Evolutionary conservation across 2,888 invertebrate genomes (phyloP), one percentile per base, ranked within the genome.

Genomic region (Drosophila merina): DNA sequence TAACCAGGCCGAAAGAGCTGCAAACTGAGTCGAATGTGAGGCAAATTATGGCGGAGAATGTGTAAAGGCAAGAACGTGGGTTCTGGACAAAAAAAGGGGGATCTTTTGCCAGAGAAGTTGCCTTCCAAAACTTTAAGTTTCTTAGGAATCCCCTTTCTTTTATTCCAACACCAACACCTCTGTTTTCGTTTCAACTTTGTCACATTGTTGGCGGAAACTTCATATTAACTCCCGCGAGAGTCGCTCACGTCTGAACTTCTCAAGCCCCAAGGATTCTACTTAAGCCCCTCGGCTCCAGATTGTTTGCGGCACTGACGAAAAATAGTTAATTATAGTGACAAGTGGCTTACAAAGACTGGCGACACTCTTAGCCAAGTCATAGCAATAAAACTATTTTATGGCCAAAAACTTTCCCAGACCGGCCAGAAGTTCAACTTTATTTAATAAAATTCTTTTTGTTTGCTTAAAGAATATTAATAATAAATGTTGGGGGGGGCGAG

Each of bases 361-460:
- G 76, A 76, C 78, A 82, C 78, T 77, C 48, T 42, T 38, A 47
- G 62, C 40, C 20, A 26, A 56, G 50, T 48, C 55, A 59, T 44
- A 54, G 72, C 72, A 82, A 85, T 83, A 85, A 83, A 85, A 83
- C 85, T 85, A 85, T 80, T 85, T 83, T 83, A 83, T 77, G 85
- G 56, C 71, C 72, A 67, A 82, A 83, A 83, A 75, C 68, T 85
- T 78, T 66, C 66, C 48, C 62, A 40, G 26, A n/a, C 49, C 49
- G 4, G 36, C n/a, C 49, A 12, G 14, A 62, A 54, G 14, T 20
- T 8, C 57, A 74, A 75, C 75, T 84, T 77, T 70, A 85, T 85
- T 82, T 68, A 80, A 83, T 83, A 80, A 79, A 83, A 80, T 74
- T 78, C 72, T 64, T 44, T 36, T 7, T 49, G 51, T 44, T 44